Evolutionary conservation across 2,888 invertebrate genomes (phyloP).

Genomic region (Eurois occulta): DNA sequence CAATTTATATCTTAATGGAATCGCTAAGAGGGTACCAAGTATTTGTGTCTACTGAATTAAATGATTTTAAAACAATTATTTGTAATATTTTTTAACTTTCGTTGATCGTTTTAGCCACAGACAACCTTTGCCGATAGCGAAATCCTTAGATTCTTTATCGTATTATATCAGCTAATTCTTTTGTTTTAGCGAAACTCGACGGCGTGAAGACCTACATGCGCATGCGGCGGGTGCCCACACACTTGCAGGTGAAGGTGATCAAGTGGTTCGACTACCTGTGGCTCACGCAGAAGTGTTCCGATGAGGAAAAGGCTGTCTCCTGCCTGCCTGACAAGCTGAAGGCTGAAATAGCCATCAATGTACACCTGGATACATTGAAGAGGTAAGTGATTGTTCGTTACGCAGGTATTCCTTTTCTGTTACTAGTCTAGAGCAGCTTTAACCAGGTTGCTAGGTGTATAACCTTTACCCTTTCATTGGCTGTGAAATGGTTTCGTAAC

Average conservation of each 20-base stretch:
- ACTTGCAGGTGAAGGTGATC: slow-evolving; percentile 98
- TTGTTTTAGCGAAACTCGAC: slow-evolving; percentile 97
- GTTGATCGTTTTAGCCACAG: not conserved
- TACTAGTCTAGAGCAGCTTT: not conserved
- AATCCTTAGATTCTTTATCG: not conserved
- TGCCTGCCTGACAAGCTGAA: slow-evolving; percentile 99
- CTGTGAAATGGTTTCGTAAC: not conserved
- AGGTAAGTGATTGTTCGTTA: slow-evolving; percentile 74
- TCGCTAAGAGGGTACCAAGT: not conserved
- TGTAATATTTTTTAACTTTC: not conserved
- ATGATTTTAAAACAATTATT: not conserved
- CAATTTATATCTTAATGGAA: not conserved
- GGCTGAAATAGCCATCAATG: slow-evolving; percentile 99
- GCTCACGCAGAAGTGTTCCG: slow-evolving; percentile 99
- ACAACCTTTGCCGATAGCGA: not conserved
- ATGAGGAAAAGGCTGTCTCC: slow-evolving; percentile 98
- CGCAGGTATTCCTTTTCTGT: too few species aligned
- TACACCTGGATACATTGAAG: slow-evolving; percentile 99
- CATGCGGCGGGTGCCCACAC: slow-evolving; percentile 98
- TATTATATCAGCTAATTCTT: not conserved
- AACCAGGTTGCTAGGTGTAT: not conserved
- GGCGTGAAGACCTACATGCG: slow-evolving; percentile 99
- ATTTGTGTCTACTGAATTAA: not conserved
- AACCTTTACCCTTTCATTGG: not conserved
- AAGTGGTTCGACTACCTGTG: slow-evolving; percentile 99